Evolutionary conservation across 2,888 invertebrate genomes (phyloP), one percentile per base, ranked within the genome.

Genomic region (Campoletis raptor): DNA sequence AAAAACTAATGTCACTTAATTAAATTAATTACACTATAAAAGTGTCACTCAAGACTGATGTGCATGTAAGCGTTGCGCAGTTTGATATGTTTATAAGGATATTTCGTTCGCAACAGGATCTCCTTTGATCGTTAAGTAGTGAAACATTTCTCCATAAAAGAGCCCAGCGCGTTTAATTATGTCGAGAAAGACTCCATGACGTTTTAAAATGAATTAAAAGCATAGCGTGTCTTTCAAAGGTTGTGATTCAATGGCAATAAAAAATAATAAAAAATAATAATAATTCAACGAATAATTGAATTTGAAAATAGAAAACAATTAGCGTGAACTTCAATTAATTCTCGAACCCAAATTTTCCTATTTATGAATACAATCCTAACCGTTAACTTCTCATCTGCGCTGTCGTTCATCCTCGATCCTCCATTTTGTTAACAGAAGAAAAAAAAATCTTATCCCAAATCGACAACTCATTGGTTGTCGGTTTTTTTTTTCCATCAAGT

Each of bases 51-150:
- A 52, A 52, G 48, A 48, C 36, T 52, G n/a, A 48, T 45, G 30
- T 48, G 48, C 72, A 12, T 52, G 48, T 52, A 48, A 36, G 48
- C 10, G 18, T 30, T 48, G 52, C 72, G n/a, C 72, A 36, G 36
- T 48, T 30, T 70, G 42, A 70, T 70, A 70, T 70, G 45, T 70
- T 70, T 70, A 70, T 48, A 69, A 69, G 69, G 69, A 70, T 48
- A 45, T 30, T 45, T 30, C 70, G 45, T 30, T 70, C 45, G 18
- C 42, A 70, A 70, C 70, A 30, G 72, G n/a, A 18, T 48, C 52
- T 72, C 48, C 30, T 52, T 72, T 72, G 72, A 72, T 72, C 72
- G 72, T 72, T 72, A 36, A 72, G 72, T 37, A 52, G 36, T 48
- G 52, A 72, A 72, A 30, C 48, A 37, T 72, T 72, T 10, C 72